phyloP scores from a whole-genome alignment of 2,888 invertebrate genomes.

The Athrips mouffetella region DNA sequence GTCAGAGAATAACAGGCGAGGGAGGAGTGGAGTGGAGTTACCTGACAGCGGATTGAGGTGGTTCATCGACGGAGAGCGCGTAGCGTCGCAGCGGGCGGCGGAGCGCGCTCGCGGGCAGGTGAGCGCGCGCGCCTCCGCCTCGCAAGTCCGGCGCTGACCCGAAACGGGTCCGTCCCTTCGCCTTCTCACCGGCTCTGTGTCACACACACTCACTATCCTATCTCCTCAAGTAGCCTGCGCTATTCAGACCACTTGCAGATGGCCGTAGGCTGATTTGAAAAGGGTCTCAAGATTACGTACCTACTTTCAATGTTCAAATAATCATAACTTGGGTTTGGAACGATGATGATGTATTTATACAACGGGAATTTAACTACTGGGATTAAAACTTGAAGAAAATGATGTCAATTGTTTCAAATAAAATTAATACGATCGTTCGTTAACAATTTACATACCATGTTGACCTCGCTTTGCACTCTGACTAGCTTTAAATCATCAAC shows the following conservation, averaged over 20 bases:
- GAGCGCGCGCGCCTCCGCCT: conserved; percentile 53
- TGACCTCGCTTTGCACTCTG: no score
- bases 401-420: no score
- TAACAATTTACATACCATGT: no score
- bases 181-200: conserved; percentile 53
- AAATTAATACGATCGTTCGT: no score
- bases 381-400: background rate
- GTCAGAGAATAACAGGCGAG: background rate
- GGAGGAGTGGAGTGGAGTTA: conserved; percentile 33
- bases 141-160: conserved; percentile 80
- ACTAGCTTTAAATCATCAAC: no score
- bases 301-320: background rate
- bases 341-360: no score
- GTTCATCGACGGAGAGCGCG: conserved; percentile 90
- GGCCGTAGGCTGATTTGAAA: background rate
- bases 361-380: conserved; percentile 6
- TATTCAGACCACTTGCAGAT: conserved; percentile 14
- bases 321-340: no score
- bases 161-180: conserved; percentile 62
- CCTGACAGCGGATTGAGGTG: conserved; percentile 73
- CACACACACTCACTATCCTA: conserved; percentile 49
- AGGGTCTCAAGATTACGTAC: background rate
- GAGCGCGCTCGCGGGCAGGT: conserved; percentile 58
- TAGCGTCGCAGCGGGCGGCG: conserved; percentile 83
- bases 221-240: conserved; percentile 28